These are phyloP conservation scores for Nanorana parkeri DNA, from an alignment of 2,113 vertebrate species.

Conservation along the genomic window DNA sequence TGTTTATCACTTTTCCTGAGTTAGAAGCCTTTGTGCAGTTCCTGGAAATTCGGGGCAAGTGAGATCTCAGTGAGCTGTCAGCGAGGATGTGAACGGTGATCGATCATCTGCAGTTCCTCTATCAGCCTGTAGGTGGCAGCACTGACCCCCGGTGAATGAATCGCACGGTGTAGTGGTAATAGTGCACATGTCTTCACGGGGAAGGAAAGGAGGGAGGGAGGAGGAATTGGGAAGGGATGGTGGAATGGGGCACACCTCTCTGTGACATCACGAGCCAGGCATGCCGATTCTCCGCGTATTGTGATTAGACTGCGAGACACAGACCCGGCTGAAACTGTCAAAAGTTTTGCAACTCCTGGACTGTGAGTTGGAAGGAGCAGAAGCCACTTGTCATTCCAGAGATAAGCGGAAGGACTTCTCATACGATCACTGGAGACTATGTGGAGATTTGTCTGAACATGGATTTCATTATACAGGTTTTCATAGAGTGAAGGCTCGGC, in stretches of 20 bases:
- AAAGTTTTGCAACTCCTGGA: conserved; percentile 48
- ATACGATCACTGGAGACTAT: neutral
- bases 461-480: neutral
- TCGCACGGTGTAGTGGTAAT: neutral
- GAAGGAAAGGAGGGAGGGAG: conserved; percentile 17
- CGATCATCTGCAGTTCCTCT: neutral
- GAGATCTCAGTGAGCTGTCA: neutral
- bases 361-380: neutral
- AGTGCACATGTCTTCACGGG: neutral
- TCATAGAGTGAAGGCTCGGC: neutral
- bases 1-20: too few species aligned
- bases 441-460: neutral
- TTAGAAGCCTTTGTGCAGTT: neutral
- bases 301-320: conserved; percentile 33
- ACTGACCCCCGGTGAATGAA: neutral
- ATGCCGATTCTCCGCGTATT: conserved; percentile 44
- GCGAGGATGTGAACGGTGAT: neutral
- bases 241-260: conserved; percentile 54
- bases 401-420: too few species aligned
- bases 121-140: conserved; percentile 23
- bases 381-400: neutral
- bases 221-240: conserved; percentile 41
- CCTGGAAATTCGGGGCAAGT: neutral
- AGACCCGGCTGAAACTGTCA: conserved; percentile 48
- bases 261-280: conserved; percentile 45